Conservation (phyloP, 2,888 invertebrate species). For the Lissonota sp. region DNA sequence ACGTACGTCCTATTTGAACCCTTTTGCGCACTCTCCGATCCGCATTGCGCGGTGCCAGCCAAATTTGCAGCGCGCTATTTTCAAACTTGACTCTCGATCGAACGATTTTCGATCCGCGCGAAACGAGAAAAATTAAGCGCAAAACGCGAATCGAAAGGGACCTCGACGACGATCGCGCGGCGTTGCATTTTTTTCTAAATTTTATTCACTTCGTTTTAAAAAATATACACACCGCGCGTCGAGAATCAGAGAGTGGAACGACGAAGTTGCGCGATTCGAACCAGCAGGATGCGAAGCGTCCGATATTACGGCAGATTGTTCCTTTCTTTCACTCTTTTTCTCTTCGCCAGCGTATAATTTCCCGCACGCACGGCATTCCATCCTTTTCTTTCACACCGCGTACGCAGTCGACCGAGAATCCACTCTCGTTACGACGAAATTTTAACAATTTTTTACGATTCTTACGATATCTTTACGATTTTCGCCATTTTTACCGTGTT, state of each 20-base stretch:
- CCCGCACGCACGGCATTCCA: slow-evolving; percentile 30
- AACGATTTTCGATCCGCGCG: no score
- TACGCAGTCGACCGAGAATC: background rate
- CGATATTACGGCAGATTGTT: slow-evolving; percentile 24
- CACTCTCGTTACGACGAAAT: slow-evolving; percentile 44
- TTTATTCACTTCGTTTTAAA: background rate
- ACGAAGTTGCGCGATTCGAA: slow-evolving; percentile 19
- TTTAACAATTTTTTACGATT: slow-evolving; percentile 1
- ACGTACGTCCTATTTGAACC: no score
- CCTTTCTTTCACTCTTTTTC: slow-evolving; percentile 31
- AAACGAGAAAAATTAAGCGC: background rate
- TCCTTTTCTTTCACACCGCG: slow-evolving; percentile 22
- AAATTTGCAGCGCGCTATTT: no score
- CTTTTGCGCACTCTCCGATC: no score
- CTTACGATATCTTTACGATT: no score
- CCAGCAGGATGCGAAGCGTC: slow-evolving; percentile 48
- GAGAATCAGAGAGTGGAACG: slow-evolving; percentile 42
- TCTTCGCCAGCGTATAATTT: slow-evolving; percentile 30
- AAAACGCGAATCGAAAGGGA: slow-evolving; percentile 33
- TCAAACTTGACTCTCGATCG: background rate
- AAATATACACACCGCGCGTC: slow-evolving; percentile 7
- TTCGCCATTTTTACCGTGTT: no score
- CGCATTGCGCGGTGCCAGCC: no score
- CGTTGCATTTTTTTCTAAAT: background rate
- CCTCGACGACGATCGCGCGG: slow-evolving; percentile 28